Percentiles rank a stretch among this genome's conserved stretches.
Conservation (phyloP, 2,113 vertebrate species). For the Alouatta palliata region DNA sequence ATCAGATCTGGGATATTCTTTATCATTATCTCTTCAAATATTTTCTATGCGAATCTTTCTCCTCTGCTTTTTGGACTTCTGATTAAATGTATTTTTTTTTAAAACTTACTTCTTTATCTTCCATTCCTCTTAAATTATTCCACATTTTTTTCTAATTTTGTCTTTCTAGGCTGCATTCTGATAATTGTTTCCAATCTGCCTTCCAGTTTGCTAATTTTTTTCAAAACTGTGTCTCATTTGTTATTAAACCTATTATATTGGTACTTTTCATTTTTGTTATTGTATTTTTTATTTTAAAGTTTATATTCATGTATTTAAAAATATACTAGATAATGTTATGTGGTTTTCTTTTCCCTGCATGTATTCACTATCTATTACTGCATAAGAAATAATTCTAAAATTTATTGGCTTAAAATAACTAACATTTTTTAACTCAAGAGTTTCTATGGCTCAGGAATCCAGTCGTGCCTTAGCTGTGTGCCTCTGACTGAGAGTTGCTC, state of each 20-base stretch:
- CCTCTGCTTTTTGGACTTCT: background rate
- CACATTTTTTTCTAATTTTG: background rate
- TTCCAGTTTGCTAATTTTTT: background rate
- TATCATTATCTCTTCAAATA: background rate
- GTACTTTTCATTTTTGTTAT: background rate
- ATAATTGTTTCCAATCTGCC: background rate
- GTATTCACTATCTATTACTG: background rate
- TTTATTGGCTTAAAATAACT: background rate
- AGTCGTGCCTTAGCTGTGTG: background rate
- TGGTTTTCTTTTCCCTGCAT: background rate
- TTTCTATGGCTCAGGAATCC: background rate
- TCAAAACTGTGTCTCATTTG: background rate
- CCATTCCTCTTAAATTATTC: background rate
- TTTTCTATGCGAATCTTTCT: background rate
- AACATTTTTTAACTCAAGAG: background rate
- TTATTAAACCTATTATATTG: background rate
- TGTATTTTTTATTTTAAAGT: conserved; percentile 6
- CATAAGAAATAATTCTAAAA: background rate
- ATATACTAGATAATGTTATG: background rate
- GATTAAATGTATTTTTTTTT: background rate
- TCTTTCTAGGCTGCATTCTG: background rate
- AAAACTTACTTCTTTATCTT: background rate
- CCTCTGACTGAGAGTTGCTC: background rate
- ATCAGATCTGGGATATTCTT: background rate
- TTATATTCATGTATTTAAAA: background rate